Evolutionary conservation across 1,140 invertebrate species (phyloP).

Genomic region (Centruroides sculpturatus): DNA sequence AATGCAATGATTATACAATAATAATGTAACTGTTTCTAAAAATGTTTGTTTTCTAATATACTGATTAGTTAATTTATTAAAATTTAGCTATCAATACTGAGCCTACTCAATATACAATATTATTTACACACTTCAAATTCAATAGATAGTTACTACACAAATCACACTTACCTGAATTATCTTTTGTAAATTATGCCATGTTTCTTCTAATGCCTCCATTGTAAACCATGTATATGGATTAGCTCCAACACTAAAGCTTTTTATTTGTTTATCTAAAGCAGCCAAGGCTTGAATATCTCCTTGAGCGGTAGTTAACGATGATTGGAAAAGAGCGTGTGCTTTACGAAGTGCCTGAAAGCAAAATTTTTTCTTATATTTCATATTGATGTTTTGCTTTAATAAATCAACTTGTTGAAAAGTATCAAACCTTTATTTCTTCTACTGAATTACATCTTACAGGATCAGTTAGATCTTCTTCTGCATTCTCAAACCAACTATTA

Average conservation of each 20-base stretch:
- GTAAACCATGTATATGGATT: slow-evolving; percentile 99
- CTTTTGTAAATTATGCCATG: slow-evolving; percentile 96
- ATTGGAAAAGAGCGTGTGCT: slow-evolving; percentile 95
- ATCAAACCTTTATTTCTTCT: slow-evolving; percentile 54
- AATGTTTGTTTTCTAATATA: too few species aligned
- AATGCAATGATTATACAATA: too few species aligned
- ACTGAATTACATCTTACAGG: slow-evolving; percentile 63
- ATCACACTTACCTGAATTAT: slow-evolving; percentile 56
- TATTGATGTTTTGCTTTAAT: background rate
- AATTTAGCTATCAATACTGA: too few species aligned
- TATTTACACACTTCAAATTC: background rate
- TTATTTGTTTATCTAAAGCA: slow-evolving; percentile 91
- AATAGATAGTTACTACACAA: background rate
- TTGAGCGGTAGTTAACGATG: slow-evolving; percentile 85
- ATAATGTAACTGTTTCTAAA: too few species aligned
- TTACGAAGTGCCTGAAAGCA: slow-evolving; percentile 62
- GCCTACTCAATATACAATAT: too few species aligned
- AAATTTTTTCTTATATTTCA: background rate
- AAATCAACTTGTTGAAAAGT: background rate
- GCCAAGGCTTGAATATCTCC: slow-evolving; percentile 93
- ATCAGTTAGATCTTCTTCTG: slow-evolving; percentile 96
- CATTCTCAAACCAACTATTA: slow-evolving; percentile 99
- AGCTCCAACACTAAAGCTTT: slow-evolving; percentile 95
- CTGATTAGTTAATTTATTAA: too few species aligned
- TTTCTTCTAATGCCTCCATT: slow-evolving; percentile 98